Conservation (phyloP, 1,140 invertebrate genomes). For the Brachionus asplanchnoidis region DNA sequence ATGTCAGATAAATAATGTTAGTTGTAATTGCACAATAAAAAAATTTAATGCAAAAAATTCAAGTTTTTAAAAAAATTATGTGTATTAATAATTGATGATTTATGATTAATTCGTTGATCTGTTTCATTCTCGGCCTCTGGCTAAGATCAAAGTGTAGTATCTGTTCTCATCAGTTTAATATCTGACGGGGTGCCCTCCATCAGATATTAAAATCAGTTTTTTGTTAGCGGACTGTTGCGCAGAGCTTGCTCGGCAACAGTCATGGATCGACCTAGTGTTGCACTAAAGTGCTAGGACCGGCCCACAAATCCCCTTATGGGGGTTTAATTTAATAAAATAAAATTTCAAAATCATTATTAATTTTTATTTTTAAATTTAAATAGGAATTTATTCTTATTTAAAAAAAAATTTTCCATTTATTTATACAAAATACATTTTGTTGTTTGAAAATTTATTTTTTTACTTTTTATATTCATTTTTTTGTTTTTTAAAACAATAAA, state of each 20-base stretch:
- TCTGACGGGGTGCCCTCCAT: constrained; percentile 31
- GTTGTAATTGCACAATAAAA: not conserved
- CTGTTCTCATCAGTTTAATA: constrained; percentile 39
- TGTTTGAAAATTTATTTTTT: no score
- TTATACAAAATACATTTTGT: no score
- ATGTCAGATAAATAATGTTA: not conserved
- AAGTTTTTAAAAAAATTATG: not conserved
- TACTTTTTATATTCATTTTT: no score
- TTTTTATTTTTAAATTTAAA: no score
- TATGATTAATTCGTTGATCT: not conserved
- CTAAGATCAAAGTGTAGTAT: constrained; percentile 39
- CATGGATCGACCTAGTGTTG: constrained; percentile 18
- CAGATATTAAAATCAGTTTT: constrained; percentile 29
- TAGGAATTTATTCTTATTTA: no score
- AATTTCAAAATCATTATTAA: no score
- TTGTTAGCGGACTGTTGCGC: constrained; percentile 36
- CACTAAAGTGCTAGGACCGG: constrained; percentile 11
- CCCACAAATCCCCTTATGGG: not conserved
- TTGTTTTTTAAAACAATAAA: no score
- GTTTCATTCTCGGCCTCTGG: constrained; percentile 34
- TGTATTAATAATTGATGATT: not conserved
- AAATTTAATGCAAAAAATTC: not conserved
- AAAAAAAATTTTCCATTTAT: no score
- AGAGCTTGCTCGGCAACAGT: constrained; percentile 37
- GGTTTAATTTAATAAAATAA: not conserved